Evolutionary conservation across 2,113 vertebrate species (phyloP), one percentile per base, ranked within the genome.

Genomic region (Perca schrenkii): DNA sequence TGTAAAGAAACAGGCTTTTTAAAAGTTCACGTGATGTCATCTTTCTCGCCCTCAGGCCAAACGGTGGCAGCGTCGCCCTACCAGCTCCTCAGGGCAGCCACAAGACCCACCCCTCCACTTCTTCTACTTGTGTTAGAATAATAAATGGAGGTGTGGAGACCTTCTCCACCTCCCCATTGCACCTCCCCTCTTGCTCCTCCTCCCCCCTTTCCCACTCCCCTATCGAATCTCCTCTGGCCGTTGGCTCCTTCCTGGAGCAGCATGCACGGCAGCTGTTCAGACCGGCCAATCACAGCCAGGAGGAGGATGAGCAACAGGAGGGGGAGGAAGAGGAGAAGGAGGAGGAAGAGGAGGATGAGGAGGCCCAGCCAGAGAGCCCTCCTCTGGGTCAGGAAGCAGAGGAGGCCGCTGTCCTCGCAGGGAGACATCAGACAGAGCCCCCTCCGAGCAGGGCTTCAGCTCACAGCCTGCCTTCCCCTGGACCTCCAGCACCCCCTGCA

Each of bases 181-280:
- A 43, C 96, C 62, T 89, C 56, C 74, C 80, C 34, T 96, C 62
- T 74, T 88, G 0, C 60, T 90, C 80, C 78, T 95, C 79, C 75
- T 81, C 94, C 80, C 96, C 95, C 1, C 83, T 95, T 88, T 97
- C 97, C 82, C 96, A 96, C 91, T 90, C 83, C 76, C 96, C 82
- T 52, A 76, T 87, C 15, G 85, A 90, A 21, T 90, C 95, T 82
- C 97, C 96, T 0, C 83, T 96, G 10, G 95, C 96, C 0, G 95
- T 97, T 3, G 97, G 97, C 75, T 99, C 98, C 89, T 98, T 97
- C 93, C 95, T 99, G 80, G 97, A 97, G 84, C 97, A 97, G 95
- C 96, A 95, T 68, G 96, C 97, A 0, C 95, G 97, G 31, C 96
- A 97, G 87, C 92, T 99, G 36, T 98, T 99, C 82, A 94, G 96